Conservation (phyloP, 1,140 invertebrate species). For the Trachymyrmex cornetzi region DNA sequence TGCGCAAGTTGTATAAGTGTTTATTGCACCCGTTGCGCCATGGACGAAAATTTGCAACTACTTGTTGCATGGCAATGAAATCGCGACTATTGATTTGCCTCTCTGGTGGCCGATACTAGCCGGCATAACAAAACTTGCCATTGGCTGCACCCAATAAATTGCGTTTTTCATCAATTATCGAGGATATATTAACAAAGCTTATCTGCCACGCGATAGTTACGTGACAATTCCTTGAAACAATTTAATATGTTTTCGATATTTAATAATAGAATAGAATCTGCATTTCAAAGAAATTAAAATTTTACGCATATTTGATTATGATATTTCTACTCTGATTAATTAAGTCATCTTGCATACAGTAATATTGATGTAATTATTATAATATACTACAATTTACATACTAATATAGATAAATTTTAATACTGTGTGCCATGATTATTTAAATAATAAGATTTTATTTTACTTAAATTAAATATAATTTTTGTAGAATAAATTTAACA, state of each 20-base stretch:
- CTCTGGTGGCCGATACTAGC: not conserved
- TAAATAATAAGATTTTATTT: not conserved
- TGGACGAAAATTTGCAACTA: constrained; percentile 69
- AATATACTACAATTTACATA: not conserved
- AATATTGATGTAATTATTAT: not conserved
- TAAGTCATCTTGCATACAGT: not conserved
- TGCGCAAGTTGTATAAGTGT: constrained; percentile 24
- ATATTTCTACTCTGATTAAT: not conserved
- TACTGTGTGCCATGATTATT: not conserved
- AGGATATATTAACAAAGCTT: constrained; percentile 11
- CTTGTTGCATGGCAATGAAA: constrained; percentile 68
- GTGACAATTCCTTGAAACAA: constrained; percentile 10
- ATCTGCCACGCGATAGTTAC: not conserved
- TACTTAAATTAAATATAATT: not conserved
- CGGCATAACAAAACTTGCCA: not conserved
- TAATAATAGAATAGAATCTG: constrained; percentile 18
- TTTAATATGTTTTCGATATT: constrained; percentile 2
- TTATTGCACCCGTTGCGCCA: constrained; percentile 47
- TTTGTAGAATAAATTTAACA: not conserved
- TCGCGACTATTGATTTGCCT: constrained; percentile 52
- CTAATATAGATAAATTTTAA: not conserved
- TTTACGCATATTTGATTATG: not conserved
- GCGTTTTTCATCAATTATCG: constrained; percentile 45
- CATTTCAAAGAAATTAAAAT: not conserved
- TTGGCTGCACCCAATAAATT: constrained; percentile 16